These are phyloP conservation scores for Uromys caudimaculatus DNA, from an alignment of 2,797 vertebrate species.

Conservation along the genomic window DNA sequence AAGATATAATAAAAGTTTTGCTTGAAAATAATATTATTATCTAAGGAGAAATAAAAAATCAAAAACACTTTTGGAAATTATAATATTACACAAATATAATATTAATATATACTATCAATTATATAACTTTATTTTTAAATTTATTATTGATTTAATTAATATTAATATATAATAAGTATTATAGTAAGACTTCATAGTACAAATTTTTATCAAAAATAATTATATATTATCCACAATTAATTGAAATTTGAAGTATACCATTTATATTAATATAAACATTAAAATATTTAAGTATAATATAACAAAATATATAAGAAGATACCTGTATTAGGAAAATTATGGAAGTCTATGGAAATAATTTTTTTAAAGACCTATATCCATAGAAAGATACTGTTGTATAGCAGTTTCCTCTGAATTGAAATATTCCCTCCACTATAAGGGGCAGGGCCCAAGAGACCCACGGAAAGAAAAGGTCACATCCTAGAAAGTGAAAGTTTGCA, in stretches of 20 bases:
- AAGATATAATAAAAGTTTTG: background rate
- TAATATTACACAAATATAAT: background rate
- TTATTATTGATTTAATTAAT: background rate
- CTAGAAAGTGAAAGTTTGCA: background rate
- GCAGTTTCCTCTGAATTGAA: background rate
- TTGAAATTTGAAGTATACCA: background rate
- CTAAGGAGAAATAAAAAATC: background rate
- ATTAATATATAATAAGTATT: background rate
- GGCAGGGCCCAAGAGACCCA: background rate
- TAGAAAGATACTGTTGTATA: background rate
- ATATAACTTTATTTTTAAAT: background rate
- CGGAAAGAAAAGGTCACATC: background rate
- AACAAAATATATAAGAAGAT: background rate
- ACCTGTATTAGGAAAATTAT: background rate
- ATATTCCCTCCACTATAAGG: background rate
- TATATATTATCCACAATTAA: background rate
- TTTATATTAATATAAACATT: background rate
- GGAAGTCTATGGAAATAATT: background rate
- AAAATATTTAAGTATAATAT: background rate
- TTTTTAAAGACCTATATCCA: background rate
- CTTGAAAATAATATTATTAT: background rate
- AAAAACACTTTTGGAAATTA: background rate
- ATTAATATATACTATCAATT: background rate
- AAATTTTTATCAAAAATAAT: background rate
- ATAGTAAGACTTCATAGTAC: background rate